Conservation (phyloP, 1,140 invertebrate genomes). For the Colletes gigas region DNA sequence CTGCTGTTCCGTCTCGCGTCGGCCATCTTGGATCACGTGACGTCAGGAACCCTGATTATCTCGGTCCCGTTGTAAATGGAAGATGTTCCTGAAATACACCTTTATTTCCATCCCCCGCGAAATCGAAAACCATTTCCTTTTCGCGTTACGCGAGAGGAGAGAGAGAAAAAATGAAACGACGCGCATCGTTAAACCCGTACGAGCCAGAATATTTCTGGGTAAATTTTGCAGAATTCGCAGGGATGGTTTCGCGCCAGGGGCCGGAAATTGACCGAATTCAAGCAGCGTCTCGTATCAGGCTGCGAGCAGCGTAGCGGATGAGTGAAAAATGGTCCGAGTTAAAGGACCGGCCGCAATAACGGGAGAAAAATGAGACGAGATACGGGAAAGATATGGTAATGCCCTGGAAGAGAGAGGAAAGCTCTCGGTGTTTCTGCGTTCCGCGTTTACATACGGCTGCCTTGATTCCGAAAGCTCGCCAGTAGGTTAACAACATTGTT, state of each 20-base stretch:
- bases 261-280: slow-evolving; percentile 10
- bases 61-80: neutral
- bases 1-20: neutral
- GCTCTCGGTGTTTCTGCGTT: neutral
- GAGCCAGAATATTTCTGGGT: neutral
- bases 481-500: slow-evolving; percentile 71
- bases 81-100: neutral
- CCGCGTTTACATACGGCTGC: neutral
- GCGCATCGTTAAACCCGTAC: neutral
- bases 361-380: slow-evolving; percentile 39
- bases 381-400: slow-evolving; percentile 42
- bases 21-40: slow-evolving; percentile 38
- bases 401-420: neutral
- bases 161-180: neutral
- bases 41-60: slow-evolving; percentile 24
- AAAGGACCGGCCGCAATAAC: slow-evolving; percentile 42
- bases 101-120: slow-evolving; percentile 9
- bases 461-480: slow-evolving; percentile 63
- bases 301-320: slow-evolving; percentile 35
- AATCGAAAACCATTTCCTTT: slow-evolving; percentile 4
- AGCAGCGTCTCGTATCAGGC: neutral
- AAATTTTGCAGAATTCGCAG: slow-evolving; percentile 1
- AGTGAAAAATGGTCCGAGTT: slow-evolving; percentile 74
- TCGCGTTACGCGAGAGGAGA: too few species aligned
- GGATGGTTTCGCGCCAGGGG: too few species aligned